Evolutionary conservation across 2,888 invertebrate species (phyloP), one percentile per base, ranked within the genome.

Genomic region (Sicus ferrugineus): DNA sequence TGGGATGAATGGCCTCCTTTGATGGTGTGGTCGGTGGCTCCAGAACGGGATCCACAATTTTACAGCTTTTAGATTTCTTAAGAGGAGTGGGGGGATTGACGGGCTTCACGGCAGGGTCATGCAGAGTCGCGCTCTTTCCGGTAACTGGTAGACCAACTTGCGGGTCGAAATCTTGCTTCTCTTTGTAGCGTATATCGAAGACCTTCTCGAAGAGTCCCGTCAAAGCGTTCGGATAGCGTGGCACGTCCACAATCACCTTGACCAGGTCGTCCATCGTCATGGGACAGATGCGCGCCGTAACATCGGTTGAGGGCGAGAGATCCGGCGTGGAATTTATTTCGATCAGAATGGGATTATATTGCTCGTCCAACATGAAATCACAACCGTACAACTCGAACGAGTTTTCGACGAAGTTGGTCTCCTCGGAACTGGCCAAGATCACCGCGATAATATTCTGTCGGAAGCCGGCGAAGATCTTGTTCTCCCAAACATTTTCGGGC

Each of bases 241-340:
- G 74, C 56, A 78, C 64, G 73, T 83, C 83, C 14, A 83, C 73
- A 34, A 83, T 83, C 91, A 96, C 95, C 90, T 95, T 96, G 66
- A 96, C 88, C 23, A 93, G 88, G 85, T 96, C 96, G 76, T 93
- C 90, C 16, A 95, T 84, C 5, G 93, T 93, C 74, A 88, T 88
- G 6, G 92, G 89, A 81, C 95, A 96, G 81, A 97, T 89, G 75
- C 90, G 88, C 0, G 92, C 90, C 0, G 96, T 96, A 16, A 96
- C 90, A 70, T 89, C 89, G 0, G 96, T 96, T 26, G 93, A 94
- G 31, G 90, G 88, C 73, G 89, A 87, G 85, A 96, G 89, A 83
- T 94, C 92, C 0, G 96, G 96, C 80, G 92, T 91, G 4, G 94
- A 92, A 86, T 97, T 97, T 75, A 97, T 95, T 87, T 97, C 96